Percentiles rank a stretch among this genome's conserved stretches.
Evolutionary conservation across 2,797 vertebrate genomes (phyloP).

Genomic region (Gallinago nigripennis): DNA sequence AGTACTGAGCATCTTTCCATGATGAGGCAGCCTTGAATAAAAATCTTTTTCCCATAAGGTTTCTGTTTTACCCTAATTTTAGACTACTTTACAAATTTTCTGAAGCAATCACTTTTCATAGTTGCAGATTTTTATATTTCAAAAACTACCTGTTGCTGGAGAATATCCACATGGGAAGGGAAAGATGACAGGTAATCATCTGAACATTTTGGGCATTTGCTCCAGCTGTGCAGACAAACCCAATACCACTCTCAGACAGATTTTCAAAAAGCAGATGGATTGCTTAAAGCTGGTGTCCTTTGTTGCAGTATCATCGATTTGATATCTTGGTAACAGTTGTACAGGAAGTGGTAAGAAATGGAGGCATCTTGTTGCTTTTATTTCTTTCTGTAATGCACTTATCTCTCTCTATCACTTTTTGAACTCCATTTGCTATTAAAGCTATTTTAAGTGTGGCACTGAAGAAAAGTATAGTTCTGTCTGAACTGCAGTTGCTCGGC

Average conservation of each 20-base stretch:
- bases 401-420: background rate
- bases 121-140: background rate
- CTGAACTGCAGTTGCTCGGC: background rate
- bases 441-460: background rate
- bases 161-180: background rate
- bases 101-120: background rate
- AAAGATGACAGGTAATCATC: background rate
- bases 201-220: background rate
- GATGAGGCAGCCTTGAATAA: background rate
- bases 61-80: background rate
- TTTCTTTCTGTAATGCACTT: background rate
- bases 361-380: background rate
- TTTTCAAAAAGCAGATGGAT: background rate
- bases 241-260: background rate
- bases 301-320: background rate
- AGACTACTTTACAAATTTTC: background rate
- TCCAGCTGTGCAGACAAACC: background rate
- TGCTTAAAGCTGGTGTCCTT: background rate
- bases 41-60: background rate
- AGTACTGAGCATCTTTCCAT: background rate
- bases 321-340: background rate
- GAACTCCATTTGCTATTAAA: conserved; percentile 26
- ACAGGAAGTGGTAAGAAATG: conserved; percentile 35
- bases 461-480: background rate
- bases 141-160: background rate